A percentile compares a stretch with the other conserved stretches of the same genome.
Conservation (phyloP, 2,113 vertebrate species). For the Phyllopteryx taeniolatus region DNA sequence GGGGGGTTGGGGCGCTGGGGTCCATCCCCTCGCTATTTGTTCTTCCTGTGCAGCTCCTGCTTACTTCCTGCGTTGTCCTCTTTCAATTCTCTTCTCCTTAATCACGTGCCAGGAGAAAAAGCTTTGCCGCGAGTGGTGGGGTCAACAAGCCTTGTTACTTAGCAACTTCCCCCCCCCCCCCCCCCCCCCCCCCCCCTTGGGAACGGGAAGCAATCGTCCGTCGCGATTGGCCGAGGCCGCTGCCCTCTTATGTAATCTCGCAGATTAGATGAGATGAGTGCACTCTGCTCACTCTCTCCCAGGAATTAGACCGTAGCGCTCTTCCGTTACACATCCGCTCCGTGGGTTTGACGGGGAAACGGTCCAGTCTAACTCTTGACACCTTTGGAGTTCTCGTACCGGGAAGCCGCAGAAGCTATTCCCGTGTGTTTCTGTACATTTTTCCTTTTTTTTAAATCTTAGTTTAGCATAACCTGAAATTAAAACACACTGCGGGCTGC, state of each 20-base stretch:
- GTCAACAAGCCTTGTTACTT: constrained; percentile 9
- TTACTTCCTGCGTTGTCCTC: background rate
- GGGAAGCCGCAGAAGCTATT: no score
- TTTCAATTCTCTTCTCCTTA: background rate
- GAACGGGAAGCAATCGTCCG: background rate
- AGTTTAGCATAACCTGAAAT: no score
- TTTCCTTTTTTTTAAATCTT: background rate
- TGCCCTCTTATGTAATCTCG: constrained; percentile 2
- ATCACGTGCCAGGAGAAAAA: background rate
- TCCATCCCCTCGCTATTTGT: no score
- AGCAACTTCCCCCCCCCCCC: background rate
- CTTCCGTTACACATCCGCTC: background rate
- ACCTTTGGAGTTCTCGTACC: background rate
- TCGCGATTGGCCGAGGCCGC: background rate
- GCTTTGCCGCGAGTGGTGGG: background rate
- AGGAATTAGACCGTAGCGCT: background rate
- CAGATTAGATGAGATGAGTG: background rate
- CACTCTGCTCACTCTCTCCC: background rate
- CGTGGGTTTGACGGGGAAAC: no score
- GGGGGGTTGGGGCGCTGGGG: no score
- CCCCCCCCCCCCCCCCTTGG: background rate
- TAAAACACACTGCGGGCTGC: background rate
- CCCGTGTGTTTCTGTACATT: no score
- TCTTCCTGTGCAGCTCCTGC: background rate
- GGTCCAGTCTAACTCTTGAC: background rate